These are phyloP conservation scores for Chaenogobius annularis DNA, from an alignment of 2,113 vertebrate species.

Conservation along the genomic window DNA sequence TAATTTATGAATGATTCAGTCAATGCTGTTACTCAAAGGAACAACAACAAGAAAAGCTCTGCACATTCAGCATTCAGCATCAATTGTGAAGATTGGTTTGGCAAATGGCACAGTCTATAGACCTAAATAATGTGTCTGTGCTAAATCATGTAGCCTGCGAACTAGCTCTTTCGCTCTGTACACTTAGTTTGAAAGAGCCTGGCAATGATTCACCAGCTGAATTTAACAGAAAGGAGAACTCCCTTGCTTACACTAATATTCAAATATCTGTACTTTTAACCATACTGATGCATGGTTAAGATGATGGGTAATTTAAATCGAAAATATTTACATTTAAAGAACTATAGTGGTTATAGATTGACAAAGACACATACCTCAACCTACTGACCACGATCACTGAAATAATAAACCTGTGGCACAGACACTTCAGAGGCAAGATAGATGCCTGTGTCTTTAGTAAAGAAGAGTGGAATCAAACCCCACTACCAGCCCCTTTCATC, in stretches of 20 bases:
- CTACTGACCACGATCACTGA: neutral
- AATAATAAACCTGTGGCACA: neutral
- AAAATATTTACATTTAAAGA: too few species aligned
- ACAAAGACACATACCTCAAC: neutral
- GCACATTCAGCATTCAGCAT: slow-evolving; percentile 15
- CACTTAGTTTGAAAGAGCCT: neutral
- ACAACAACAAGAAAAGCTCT: slow-evolving; percentile 11
- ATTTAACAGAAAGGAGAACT: neutral
- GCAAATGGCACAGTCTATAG: neutral
- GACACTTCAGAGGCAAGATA: neutral
- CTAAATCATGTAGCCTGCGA: neutral
- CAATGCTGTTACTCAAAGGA: slow-evolving; percentile 3
- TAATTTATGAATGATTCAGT: slow-evolving; percentile 16
- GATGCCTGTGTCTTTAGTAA: neutral
- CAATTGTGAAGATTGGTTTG: slow-evolving; percentile 10
- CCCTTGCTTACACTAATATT: too few species aligned
- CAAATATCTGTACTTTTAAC: too few species aligned
- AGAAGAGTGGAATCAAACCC: neutral
- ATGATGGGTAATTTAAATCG: too few species aligned
- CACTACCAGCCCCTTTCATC: neutral
- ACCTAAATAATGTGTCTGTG: neutral
- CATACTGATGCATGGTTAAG: neutral
- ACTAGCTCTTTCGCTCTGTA: neutral
- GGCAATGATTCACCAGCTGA: neutral
- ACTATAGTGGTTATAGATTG: neutral